A percentile compares a stretch with the other conserved stretches of the same genome.
phyloP scores from a whole-genome alignment of 2,888 invertebrate species.

The Nemoura dubitans region DNA sequence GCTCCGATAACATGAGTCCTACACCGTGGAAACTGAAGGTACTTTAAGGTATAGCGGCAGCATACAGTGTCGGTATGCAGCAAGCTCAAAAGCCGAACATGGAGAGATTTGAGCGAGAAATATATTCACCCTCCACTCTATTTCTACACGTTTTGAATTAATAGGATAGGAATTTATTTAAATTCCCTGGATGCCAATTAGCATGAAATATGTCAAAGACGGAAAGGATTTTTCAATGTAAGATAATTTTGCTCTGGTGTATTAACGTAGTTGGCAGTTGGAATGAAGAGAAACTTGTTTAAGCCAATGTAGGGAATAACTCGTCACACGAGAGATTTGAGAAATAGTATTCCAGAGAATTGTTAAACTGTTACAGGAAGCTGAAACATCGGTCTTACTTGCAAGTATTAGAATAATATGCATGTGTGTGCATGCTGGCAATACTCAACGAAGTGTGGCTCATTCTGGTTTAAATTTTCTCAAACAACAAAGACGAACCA shows the following conservation, averaged over 20 bases:
- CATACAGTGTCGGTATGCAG: background rate
- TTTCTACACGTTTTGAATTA: slow-evolving; percentile 19
- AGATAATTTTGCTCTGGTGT: slow-evolving; percentile 4
- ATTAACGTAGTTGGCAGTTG: background rate
- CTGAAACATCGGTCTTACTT: background rate
- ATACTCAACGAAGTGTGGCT: too few relatives aligned
- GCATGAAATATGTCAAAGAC: slow-evolving; percentile 14
- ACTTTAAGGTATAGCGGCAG: background rate
- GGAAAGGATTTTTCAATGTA: slow-evolving; percentile 25
- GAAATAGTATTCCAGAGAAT: background rate
- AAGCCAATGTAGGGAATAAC: background rate
- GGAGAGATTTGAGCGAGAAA: slow-evolving; percentile 8
- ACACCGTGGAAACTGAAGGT: background rate
- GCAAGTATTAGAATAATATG: too few relatives aligned
- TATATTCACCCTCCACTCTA: slow-evolving; percentile 2
- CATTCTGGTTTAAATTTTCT: too few relatives aligned
- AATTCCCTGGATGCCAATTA: slow-evolving; percentile 21
- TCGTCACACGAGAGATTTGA: background rate
- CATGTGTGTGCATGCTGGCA: too few relatives aligned
- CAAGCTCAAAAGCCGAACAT: background rate
- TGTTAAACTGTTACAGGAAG: background rate
- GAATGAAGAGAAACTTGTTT: background rate
- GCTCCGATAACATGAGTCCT: background rate
- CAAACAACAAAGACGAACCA: too few relatives aligned
- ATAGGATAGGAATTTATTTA: slow-evolving; percentile 16